Conservation (phyloP, 2,797 vertebrate species). For the Hozukius guyotensis region DNA sequence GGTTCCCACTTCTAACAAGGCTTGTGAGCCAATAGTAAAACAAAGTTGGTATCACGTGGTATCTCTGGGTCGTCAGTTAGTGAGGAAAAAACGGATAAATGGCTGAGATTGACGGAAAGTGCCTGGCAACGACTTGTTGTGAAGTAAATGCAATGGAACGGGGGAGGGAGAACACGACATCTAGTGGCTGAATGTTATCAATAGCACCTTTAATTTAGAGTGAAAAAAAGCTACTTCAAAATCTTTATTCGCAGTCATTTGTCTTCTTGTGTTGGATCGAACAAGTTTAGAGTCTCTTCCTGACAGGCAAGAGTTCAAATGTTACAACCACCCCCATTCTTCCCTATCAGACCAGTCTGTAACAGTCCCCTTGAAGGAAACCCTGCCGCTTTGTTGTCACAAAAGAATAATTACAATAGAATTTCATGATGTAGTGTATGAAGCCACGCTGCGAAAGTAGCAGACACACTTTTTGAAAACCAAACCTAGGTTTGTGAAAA, state of each 20-base stretch:
- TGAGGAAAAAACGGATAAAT: too few relatives aligned
- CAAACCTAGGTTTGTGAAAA: slow-evolving; percentile 49
- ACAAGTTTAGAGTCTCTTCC: not conserved
- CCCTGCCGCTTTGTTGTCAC: slow-evolving; percentile 39
- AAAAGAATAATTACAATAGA: slow-evolving; percentile 57
- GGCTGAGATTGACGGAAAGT: too few relatives aligned
- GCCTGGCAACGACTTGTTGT: too few relatives aligned
- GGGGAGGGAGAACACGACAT: too few relatives aligned
- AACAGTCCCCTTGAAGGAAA: slow-evolving; percentile 22
- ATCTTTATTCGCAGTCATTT: not conserved
- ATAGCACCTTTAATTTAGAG: not conserved
- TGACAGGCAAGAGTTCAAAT: slow-evolving; percentile 22
- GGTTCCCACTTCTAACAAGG: too few relatives aligned
- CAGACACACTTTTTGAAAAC: slow-evolving; percentile 45
- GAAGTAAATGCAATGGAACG: too few relatives aligned
- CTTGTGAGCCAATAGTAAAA: too few relatives aligned
- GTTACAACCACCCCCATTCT: slow-evolving; percentile 7
- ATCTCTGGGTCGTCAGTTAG: too few relatives aligned
- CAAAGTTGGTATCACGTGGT: too few relatives aligned
- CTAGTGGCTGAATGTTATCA: too few relatives aligned
- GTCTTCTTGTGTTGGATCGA: not conserved
- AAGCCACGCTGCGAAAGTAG: slow-evolving; percentile 37
- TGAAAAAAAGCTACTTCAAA: not conserved
- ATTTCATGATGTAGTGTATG: slow-evolving; percentile 50
- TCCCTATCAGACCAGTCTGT: slow-evolving; percentile 1